phyloP scores from a whole-genome alignment of 2,797 vertebrate genomes.

The Tokudaia muenninki region DNA sequence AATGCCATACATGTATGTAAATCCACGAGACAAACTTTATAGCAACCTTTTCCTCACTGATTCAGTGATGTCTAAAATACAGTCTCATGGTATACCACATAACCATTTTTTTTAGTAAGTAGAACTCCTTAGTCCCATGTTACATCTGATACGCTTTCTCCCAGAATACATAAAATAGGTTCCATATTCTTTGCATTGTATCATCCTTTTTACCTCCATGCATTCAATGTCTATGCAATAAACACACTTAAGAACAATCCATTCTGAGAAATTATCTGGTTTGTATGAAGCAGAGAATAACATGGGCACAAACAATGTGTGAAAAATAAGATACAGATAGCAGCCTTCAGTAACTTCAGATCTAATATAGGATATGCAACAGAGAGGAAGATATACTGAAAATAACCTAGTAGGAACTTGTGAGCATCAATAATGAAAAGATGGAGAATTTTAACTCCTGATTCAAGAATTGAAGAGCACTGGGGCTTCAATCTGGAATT shows the following conservation, averaged over 20 bases:
- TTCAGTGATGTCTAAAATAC: background rate
- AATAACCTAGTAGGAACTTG: background rate
- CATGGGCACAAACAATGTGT: background rate
- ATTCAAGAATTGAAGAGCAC: background rate
- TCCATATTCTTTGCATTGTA: background rate
- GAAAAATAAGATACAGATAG: background rate
- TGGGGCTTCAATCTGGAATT: background rate
- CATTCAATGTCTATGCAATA: background rate
- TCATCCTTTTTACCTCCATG: background rate
- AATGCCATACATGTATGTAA: background rate
- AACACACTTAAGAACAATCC: background rate
- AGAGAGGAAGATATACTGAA: background rate
- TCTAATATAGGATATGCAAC: background rate
- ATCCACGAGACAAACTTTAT: background rate
- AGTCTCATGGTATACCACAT: background rate
- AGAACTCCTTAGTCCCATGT: background rate
- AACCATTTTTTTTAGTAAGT: background rate
- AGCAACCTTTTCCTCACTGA: background rate
- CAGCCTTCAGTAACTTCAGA: background rate
- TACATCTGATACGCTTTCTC: background rate
- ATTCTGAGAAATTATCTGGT: background rate
- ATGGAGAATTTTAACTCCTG: background rate
- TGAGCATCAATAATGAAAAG: background rate
- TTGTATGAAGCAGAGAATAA: background rate
- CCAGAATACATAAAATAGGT: background rate